Evolutionary conservation across 2,888 invertebrate species (phyloP).

Genomic region (Habroteleia sp.): DNA sequence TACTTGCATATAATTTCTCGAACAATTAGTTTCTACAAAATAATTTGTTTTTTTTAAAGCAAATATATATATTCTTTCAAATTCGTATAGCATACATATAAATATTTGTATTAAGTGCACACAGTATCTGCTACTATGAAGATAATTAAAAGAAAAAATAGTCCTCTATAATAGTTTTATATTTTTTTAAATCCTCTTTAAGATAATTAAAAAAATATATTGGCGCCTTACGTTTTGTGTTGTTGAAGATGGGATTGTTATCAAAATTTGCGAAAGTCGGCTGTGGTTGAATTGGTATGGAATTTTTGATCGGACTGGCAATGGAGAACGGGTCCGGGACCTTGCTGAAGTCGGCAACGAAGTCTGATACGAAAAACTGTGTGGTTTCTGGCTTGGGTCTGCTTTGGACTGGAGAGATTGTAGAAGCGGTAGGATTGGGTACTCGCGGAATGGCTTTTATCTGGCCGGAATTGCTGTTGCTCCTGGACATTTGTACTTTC

Average conservation of each 20-base stretch:
- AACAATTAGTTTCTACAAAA: too few relatives aligned
- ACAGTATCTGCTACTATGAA: too few relatives aligned
- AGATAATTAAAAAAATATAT: too few relatives aligned
- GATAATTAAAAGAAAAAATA: too few relatives aligned
- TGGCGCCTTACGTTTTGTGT: slow-evolving; percentile 71
- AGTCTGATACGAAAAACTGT: slow-evolving; percentile 76
- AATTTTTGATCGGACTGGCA: slow-evolving; percentile 69
- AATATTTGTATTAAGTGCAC: too few relatives aligned
- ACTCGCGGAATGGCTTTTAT: slow-evolving; percentile 73
- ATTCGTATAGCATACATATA: too few relatives aligned
- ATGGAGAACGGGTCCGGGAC: slow-evolving; percentile 73
- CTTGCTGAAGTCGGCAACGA: slow-evolving; percentile 80
- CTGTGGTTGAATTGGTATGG: slow-evolving; percentile 74
- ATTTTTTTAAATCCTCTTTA: too few relatives aligned
- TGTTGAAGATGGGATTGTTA: slow-evolving; percentile 86
- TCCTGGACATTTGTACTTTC: slow-evolving; percentile 56
- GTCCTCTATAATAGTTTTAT: too few relatives aligned
- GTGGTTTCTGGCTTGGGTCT: slow-evolving; percentile 69
- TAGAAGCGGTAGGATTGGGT: slow-evolving; percentile 70
- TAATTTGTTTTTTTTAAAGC: too few relatives aligned
- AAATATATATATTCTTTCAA: too few relatives aligned
- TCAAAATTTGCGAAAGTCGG: slow-evolving; percentile 88
- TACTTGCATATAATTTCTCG: too few relatives aligned
- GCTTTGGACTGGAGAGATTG: slow-evolving; percentile 65
- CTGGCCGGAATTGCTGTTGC: slow-evolving; percentile 66